Evolutionary conservation across 2,797 vertebrate species (phyloP).

Genomic region (Graptemys geographica): DNA sequence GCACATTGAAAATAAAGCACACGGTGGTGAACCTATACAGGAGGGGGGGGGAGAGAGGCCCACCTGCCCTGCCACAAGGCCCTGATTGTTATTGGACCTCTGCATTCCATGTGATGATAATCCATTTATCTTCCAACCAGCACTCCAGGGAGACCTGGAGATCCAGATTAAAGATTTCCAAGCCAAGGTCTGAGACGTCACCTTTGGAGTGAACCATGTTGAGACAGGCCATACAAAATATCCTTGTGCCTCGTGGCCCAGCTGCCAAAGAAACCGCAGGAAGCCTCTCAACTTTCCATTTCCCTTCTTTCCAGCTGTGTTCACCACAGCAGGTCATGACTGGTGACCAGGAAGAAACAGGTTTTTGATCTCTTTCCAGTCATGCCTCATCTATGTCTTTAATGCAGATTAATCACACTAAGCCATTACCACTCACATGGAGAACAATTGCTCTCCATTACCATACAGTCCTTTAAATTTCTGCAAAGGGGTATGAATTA

Average conservation of each 20-base stretch:
- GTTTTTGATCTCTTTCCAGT: not conserved
- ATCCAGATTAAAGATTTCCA: not conserved
- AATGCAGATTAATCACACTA: not conserved
- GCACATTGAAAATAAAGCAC: not conserved
- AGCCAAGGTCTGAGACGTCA: not conserved
- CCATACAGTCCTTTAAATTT: not conserved
- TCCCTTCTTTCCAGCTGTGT: not conserved
- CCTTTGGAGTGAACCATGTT: not conserved
- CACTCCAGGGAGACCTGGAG: not conserved
- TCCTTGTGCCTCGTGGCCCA: not conserved
- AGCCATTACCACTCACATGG: not conserved
- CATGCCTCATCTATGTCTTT: not conserved
- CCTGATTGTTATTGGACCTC: not conserved
- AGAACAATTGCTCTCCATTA: not conserved
- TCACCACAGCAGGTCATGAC: not conserved
- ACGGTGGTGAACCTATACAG: not conserved
- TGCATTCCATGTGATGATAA: not conserved
- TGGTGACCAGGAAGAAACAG: not conserved
- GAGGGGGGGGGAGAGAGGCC: not conserved
- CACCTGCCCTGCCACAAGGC: not conserved
- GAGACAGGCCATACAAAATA: not conserved
- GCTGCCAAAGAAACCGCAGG: not conserved
- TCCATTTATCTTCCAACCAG: not conserved
- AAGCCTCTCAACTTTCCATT: not conserved
- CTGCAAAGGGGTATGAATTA: not conserved